Evolutionary conservation across 2,113 vertebrate genomes (phyloP).

Genomic region (Phyllostomus discolor): DNA sequence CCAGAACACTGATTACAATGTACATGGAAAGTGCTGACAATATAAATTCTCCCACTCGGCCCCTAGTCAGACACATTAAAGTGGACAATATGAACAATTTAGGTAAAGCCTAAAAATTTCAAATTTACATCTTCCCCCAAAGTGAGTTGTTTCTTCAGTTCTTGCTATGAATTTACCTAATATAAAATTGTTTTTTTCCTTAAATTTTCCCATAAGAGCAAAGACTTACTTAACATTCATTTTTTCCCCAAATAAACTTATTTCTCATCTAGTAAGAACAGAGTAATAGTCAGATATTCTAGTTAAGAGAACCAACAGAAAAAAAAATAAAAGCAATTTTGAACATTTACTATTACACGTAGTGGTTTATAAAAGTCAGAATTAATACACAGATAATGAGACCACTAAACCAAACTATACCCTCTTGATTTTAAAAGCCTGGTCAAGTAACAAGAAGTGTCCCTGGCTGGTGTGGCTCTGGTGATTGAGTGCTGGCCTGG

Average conservation of each 20-base stretch:
- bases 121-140: background rate
- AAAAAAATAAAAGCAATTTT: background rate
- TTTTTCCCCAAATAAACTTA: background rate
- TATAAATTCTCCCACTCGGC: background rate
- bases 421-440: background rate
- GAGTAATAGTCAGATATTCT: background rate
- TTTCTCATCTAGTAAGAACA: background rate
- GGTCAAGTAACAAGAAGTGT: background rate
- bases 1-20: background rate
- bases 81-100: background rate
- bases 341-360: background rate
- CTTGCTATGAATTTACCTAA: background rate
- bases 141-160: background rate
- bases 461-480: too few relatives aligned
- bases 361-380: background rate
- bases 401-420: background rate
- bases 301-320: background rate
- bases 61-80: background rate
- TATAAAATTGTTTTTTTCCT: background rate
- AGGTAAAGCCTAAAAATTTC: background rate
- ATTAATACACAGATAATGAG: background rate
- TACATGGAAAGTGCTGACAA: background rate
- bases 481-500: too few relatives aligned
- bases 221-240: background rate
- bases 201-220: background rate